phyloP scores from a whole-genome alignment of 2,888 invertebrate genomes.

The Cartodere bifasciata region DNA sequence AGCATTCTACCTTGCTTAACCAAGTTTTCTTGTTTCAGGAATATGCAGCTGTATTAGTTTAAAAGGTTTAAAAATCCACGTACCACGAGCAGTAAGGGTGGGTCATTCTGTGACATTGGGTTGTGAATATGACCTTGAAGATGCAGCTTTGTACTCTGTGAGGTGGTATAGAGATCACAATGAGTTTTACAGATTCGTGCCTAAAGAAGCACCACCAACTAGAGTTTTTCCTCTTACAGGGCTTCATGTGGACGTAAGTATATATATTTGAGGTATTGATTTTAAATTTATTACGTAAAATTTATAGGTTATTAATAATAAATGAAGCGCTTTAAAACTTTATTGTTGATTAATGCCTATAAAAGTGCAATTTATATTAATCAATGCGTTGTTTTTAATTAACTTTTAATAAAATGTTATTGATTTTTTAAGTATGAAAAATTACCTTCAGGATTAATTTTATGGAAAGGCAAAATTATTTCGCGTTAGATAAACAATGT shows the following conservation, averaged over 20 bases:
- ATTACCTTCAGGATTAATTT: too few relatives aligned
- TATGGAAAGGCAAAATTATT: too few relatives aligned
- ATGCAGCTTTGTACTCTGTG: conserved; percentile 56
- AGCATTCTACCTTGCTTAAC: not conserved
- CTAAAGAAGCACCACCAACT: conserved; percentile 56
- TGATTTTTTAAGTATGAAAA: too few relatives aligned
- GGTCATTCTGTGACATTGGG: conserved; percentile 34
- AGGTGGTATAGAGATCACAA: conserved; percentile 63
- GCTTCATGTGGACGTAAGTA: conserved; percentile 61
- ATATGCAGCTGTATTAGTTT: conserved; percentile 28
- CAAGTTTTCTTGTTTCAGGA: conserved; percentile 23
- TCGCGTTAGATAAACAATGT: too few relatives aligned
- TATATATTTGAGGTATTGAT: too few relatives aligned
- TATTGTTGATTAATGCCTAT: too few relatives aligned
- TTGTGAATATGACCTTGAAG: conserved; percentile 34
- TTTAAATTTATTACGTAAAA: too few relatives aligned
- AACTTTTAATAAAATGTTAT: too few relatives aligned
- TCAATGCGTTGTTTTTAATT: too few relatives aligned
- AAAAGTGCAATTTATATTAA: too few relatives aligned
- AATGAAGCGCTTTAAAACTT: too few relatives aligned
- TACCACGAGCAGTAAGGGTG: conserved; percentile 32
- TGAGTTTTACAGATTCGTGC: conserved; percentile 66
- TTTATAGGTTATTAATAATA: too few relatives aligned
- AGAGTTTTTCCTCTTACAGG: conserved; percentile 55
- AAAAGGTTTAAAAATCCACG: conserved; percentile 29